Conservation (phyloP, 2,888 invertebrate genomes). For the Teleiodes luculella region DNA sequence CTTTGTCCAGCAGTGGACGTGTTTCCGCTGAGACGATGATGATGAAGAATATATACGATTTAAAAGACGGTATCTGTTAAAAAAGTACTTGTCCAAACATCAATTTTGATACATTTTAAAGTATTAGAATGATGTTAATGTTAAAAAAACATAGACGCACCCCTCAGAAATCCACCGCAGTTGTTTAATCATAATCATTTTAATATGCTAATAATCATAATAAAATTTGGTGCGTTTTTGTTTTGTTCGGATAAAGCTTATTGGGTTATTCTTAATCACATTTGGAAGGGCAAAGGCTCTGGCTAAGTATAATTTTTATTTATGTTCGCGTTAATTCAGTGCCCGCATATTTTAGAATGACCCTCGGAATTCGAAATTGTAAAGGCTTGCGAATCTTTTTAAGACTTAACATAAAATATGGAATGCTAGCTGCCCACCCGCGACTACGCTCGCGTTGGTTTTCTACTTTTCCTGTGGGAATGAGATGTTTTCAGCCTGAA, state of each 20-base stretch:
- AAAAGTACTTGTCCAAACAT: too few relatives aligned
- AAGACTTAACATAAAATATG: neutral
- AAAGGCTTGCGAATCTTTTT: neutral
- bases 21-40: too few relatives aligned
- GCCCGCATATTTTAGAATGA: conserved; percentile 43
- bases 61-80: too few relatives aligned
- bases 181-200: conserved; percentile 69
- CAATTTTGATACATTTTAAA: too few relatives aligned
- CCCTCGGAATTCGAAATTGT: neutral
- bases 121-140: too few relatives aligned
- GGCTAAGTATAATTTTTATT: conserved; percentile 69
- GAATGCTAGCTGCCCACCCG: too few relatives aligned
- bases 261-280: conserved; percentile 72
- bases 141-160: neutral
- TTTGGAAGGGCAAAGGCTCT: conserved; percentile 53
- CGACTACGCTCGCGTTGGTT: too few relatives aligned
- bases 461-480: too few relatives aligned
- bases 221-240: conserved; percentile 72
- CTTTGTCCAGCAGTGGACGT: too few relatives aligned
- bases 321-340: conserved; percentile 48
- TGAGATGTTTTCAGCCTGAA: too few relatives aligned
- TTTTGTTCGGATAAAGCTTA: conserved; percentile 63
- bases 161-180: conserved; percentile 8
- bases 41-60: too few relatives aligned
- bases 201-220: conserved; percentile 78